Evolutionary conservation across 2,888 invertebrate species (phyloP).

Genomic region (Eupithecia tripunctaria): DNA sequence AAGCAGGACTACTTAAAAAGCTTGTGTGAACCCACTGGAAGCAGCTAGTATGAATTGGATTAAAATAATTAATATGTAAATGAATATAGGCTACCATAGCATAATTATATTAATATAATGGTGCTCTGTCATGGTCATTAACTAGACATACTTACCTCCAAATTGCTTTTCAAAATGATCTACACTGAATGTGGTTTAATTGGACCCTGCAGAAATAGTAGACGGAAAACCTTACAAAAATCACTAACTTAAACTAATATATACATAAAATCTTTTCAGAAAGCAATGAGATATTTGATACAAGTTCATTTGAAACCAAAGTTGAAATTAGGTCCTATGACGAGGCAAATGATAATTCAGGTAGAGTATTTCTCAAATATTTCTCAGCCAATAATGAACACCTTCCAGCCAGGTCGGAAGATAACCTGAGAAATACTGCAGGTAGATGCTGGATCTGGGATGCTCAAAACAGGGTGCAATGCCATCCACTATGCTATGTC

Average conservation of each 20-base stretch:
- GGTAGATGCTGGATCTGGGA: background rate
- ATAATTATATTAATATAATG: background rate
- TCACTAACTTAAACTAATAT: background rate
- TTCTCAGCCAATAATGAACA: background rate
- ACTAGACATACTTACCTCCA: background rate
- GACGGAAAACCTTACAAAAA: background rate
- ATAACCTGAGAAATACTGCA: background rate
- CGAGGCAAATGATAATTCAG: constrained; percentile 23
- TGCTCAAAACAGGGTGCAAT: background rate
- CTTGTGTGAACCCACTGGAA: no score
- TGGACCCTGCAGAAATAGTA: background rate
- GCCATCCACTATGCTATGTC: background rate
- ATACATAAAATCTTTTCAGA: constrained; percentile 16
- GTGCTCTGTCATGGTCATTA: background rate
- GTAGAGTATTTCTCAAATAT: constrained; percentile 8
- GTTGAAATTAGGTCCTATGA: constrained; percentile 32
- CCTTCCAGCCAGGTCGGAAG: background rate
- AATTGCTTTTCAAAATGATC: background rate
- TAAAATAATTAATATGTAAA: no score
- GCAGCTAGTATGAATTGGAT: no score
- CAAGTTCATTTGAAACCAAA: constrained; percentile 25
- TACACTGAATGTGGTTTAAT: background rate
- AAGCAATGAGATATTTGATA: constrained; percentile 16
- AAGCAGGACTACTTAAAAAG: no score
- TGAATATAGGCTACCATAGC: background rate